Evolutionary conservation across 2,888 invertebrate species (phyloP), one percentile per base, ranked within the genome.

Genomic region (Carabus problematicus): DNA sequence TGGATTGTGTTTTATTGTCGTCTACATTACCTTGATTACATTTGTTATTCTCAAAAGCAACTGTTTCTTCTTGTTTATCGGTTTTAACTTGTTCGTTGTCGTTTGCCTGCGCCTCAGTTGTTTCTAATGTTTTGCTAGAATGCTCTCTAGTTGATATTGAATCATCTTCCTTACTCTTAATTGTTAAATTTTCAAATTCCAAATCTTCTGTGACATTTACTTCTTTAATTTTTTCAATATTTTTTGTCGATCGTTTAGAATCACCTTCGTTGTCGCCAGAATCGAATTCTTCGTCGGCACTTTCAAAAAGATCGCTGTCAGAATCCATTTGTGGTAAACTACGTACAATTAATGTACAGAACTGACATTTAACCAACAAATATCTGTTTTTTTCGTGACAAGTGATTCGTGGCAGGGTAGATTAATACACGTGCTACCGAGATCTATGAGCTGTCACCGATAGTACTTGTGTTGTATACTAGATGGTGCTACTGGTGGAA

Each of bases 241-340:
- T 62, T 80, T 74, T 45, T 82, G 78, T 72, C 82, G 81, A 64
- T 81, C 29, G 29, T 29, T 29, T 29, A 29, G 61, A 80, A 82
- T 66, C 80, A 82, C 74, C 80, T 83, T 52, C 80, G 80, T 79
- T 81, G 14, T 82, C 76, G 64, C 81, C 82, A 64, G 83, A 82
- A 40, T 87, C 88, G 72, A 84, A 82, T 41, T 89, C 90, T 76
- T 92, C 91, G 75, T 91, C 91, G 3, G 91, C 91, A 82, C 91
- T 91, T 80, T 91, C 90, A 78, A 91, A 92, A 77, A 86, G 88
- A 75, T 91, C 91, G 80, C 90, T 91, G 72, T 91, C 91, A 73
- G 91, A 91, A 76, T 88, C 86, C 91, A 91, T 91, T 72, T 52
- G 4, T 8, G 1, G 16, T 49, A 9, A 18, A 9, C 9, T 8